Percentiles rank a stretch among this genome's conserved stretches.
These are phyloP conservation scores for Lytechinus variegatus DNA, from an alignment of 35 echinoderm and acorn worm genomes.

Conservation along the genomic window DNA sequence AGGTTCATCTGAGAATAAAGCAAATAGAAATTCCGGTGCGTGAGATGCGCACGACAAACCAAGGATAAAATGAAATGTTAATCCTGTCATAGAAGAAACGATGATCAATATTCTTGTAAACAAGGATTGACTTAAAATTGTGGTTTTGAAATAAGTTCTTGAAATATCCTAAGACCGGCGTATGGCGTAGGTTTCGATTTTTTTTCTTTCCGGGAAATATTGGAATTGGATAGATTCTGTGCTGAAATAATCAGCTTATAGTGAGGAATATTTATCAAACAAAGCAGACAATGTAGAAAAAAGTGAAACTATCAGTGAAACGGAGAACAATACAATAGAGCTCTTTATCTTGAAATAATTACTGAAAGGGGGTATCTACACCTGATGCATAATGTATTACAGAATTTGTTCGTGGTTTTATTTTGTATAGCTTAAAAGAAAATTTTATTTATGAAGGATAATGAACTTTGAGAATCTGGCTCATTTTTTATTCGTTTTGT, in stretches of 20 bases:
- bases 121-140: neutral
- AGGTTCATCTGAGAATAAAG: neutral
- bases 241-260: neutral
- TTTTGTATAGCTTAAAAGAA: neutral
- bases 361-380: neutral
- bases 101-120: neutral
- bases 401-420: neutral
- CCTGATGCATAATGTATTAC: neutral
- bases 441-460: neutral
- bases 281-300: neutral
- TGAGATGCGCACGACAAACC: neutral
- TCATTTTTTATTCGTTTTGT: neutral
- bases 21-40: neutral
- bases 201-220: neutral
- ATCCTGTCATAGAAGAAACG: neutral
- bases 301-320: neutral
- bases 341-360: neutral
- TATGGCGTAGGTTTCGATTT: neutral
- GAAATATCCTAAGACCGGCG: neutral
- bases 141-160: neutral
- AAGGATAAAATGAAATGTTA: neutral
- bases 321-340: neutral
- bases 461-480: neutral
- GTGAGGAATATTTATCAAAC: neutral
- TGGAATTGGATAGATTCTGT: neutral